A percentile compares a stretch with the other conserved stretches of the same genome.
phyloP scores from a whole-genome alignment of 2,888 invertebrate species.

The Pristionchus entomophagus region DNA sequence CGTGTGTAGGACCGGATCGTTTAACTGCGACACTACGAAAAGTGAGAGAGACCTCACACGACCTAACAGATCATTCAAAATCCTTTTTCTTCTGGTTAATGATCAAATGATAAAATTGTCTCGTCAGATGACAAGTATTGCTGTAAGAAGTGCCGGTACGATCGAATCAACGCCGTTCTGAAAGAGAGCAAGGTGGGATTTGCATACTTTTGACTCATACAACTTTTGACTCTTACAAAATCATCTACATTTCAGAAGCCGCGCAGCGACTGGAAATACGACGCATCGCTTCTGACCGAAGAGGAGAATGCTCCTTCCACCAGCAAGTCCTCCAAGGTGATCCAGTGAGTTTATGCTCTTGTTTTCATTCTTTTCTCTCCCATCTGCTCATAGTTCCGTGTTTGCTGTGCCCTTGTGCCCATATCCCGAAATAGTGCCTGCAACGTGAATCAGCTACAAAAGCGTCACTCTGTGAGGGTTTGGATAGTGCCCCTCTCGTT shows the following conservation, averaged over 20 bases:
- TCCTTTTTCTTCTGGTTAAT: not conserved
- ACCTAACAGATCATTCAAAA: not conserved
- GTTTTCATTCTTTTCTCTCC: not conserved
- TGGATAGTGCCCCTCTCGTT: too few species aligned
- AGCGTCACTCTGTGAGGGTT: too few species aligned
- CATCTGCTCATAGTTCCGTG: too few species aligned
- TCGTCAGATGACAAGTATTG: conserved; percentile 31
- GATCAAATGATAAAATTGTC: too few species aligned
- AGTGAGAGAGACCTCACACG: not conserved
- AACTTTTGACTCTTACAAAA: not conserved
- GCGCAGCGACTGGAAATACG: not conserved
- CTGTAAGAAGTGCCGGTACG: conserved; percentile 34
- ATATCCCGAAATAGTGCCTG: not conserved
- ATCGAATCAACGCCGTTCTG: conserved; percentile 1
- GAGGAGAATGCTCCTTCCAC: not conserved
- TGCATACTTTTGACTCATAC: not conserved
- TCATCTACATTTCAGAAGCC: not conserved
- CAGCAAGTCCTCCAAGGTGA: conserved; percentile 2
- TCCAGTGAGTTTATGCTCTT: not conserved
- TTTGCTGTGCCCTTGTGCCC: too few species aligned
- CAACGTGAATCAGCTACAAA: not conserved
- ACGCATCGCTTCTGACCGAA: not conserved
- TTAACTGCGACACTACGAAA: not conserved
- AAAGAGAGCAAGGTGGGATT: not conserved
- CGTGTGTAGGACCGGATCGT: not conserved